Evolutionary conservation across 2,113 vertebrate genomes (phyloP), one percentile per base, ranked within the genome.

Genomic region (Stigmatopora argus): DNA sequence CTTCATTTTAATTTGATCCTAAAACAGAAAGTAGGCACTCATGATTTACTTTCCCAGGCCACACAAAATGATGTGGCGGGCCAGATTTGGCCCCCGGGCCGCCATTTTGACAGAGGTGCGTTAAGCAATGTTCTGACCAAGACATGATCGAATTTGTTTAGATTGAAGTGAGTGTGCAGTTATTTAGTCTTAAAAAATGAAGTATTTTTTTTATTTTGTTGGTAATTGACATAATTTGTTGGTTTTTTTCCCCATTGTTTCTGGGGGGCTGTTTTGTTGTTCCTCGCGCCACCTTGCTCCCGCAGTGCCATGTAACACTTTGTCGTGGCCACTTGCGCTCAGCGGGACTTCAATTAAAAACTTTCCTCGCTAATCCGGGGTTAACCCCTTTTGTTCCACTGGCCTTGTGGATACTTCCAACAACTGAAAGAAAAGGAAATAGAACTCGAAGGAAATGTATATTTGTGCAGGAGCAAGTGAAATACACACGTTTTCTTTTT

Each of bases 311-410:
- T 56, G 67, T 48, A 2, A 19, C 68, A 69, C 65, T 53, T 35
- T 67, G 26, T 64, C 61, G 31, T 55, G 49, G 19, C 59, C 46
- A 62, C 15, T 66, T 64, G 18, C 51, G 59, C 62, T 66, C 71
- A 38, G n/a, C 34, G 18, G 63, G 66, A 44, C 66, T 62, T 57
- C 62, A 73, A 69, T 78, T 71, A 67, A 45, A 45, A 66, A 64
- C 65, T 19, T 7, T 17, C 26, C 35, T 31, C 11, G 62, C 15
- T 73, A 65, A 67, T 34, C 61, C 66, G 5, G 34, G 34, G 13
- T 19, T 56, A 56, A 67, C 34, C 65, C 65, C 68, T 70, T 73
- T 55, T 78, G 72, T 75, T 63, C 44, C 55, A 1, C 7, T 60
- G 53, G 41, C 62, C 44, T 56, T 60, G 19, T 58, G 46, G 59